These are phyloP conservation scores for Hylaeus anthracinus DNA, from an alignment of 1,140 invertebrate species.

Conservation along the genomic window DNA sequence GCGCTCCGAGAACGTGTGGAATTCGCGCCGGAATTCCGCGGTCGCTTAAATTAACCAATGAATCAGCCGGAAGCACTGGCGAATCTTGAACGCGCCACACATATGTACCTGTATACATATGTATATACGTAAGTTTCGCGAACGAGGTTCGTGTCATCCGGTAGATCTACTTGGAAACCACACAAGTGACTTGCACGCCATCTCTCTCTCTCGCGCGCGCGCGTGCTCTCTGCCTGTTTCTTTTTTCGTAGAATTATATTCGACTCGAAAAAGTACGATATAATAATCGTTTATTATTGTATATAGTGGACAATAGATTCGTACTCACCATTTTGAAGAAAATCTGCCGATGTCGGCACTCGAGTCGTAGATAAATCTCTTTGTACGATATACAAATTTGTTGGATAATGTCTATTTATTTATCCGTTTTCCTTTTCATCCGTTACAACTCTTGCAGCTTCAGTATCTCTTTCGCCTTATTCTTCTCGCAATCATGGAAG, in stretches of 20 bases:
- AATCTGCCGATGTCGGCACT: constrained; percentile 62
- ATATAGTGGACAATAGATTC: neutral
- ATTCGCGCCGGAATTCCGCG: constrained; percentile 37
- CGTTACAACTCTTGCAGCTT: neutral
- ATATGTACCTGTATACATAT: no score
- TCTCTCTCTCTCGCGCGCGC: no score
- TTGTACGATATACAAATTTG: constrained; percentile 20
- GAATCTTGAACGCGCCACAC: neutral
- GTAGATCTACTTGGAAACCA: neutral
- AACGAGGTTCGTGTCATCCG: neutral
- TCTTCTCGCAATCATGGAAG: constrained; percentile 11
- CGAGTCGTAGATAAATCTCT: constrained; percentile 14
- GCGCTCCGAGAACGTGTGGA: neutral
- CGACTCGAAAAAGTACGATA: constrained; percentile 11
- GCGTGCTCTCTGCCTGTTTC: neutral
- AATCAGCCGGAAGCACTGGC: constrained; percentile 44
- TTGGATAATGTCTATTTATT: constrained; percentile 15
- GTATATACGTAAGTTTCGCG: neutral
- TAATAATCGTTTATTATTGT: neutral
- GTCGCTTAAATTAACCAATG: constrained; percentile 54
- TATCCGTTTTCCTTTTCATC: neutral
- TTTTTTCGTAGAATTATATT: neutral
- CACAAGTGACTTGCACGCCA: neutral
- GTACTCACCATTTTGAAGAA: constrained; percentile 71
- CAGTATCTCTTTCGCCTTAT: neutral